Evolutionary conservation across 2,888 invertebrate genomes (phyloP), one percentile per base, ranked within the genome.

Genomic region (Aporophyla lueneburgensis): DNA sequence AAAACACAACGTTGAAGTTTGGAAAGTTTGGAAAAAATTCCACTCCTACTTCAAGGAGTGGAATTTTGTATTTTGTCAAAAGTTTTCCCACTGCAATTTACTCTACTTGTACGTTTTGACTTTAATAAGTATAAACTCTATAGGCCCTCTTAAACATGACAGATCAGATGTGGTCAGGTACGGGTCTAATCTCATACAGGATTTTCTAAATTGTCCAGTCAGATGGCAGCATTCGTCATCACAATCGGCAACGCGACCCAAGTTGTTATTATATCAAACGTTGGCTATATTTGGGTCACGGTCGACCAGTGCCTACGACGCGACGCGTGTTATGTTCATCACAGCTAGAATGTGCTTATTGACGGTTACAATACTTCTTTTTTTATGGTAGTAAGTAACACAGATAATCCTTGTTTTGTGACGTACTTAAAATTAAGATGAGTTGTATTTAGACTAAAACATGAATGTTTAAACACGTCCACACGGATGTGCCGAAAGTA

Each of bases 271-370:
- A 73, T 80, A 76, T 76, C 68, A 74, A 84, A 73, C 76, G 72
- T 76, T 77, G 72, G 79, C 76, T 59, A 56, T 74, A 83, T 77
- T 79, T 73, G 71, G 86, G 81, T 78, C 86, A 86, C 51, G 82
- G 82, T 51, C 80, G 27, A 56, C 80, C 54, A 72, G 75, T 65
- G 33, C 49, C 68, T 49, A 63, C 53, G 54, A 61, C 76, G 54
- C 53, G 54, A 61, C 76, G 54, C 59, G 40, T 43, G 27, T 68
- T 46, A 49, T 56, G 27, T 51, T 72, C 16, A 51, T 21, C 21
- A 51, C 33, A n/a, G 40, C 49, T 51, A 71, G 10, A 56, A 68
- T 19, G 46, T 24, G 9, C 43, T 10, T 54, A 77, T 53, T 51
- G n/a, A 43, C n/a, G 43, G 21, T 59, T 33, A 43, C 43, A 43